Evolutionary conservation across 2,888 invertebrate species (phyloP).

Genomic region (Pyrrhosoma nymphula): DNA sequence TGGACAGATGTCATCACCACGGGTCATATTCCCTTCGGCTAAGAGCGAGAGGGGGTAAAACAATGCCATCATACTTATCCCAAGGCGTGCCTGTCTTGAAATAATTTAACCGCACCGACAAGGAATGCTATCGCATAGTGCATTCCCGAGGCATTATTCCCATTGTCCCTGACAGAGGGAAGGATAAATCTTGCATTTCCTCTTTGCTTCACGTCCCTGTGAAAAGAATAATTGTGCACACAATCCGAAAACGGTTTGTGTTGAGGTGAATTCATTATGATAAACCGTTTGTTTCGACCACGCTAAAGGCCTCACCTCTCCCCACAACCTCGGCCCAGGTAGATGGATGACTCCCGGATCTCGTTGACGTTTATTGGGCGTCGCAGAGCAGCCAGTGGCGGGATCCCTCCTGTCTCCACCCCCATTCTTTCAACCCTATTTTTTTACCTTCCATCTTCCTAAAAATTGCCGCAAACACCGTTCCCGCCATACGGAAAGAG

Average conservation of each 20-base stretch:
- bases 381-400: neutral
- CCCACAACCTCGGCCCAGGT: neutral
- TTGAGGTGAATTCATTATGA: neutral
- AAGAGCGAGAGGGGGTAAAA: no score
- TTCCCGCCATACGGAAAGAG: neutral
- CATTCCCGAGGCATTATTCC: neutral
- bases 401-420: neutral
- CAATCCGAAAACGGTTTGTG: neutral
- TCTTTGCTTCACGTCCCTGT: neutral
- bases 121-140: neutral
- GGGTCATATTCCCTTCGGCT: no score
- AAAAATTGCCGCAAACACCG: neutral
- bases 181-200: neutral
- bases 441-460: neutral
- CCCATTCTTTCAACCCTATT: no score
- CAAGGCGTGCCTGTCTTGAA: neutral
- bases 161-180: neutral
- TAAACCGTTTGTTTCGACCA: neutral
- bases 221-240: neutral
- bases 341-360: conserved; percentile 12
- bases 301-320: neutral
- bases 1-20: no score
- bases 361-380: neutral
- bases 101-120: neutral
- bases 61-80: neutral